phyloP scores from a whole-genome alignment of 2,113 vertebrate species.

The Istiophorus platypterus region DNA sequence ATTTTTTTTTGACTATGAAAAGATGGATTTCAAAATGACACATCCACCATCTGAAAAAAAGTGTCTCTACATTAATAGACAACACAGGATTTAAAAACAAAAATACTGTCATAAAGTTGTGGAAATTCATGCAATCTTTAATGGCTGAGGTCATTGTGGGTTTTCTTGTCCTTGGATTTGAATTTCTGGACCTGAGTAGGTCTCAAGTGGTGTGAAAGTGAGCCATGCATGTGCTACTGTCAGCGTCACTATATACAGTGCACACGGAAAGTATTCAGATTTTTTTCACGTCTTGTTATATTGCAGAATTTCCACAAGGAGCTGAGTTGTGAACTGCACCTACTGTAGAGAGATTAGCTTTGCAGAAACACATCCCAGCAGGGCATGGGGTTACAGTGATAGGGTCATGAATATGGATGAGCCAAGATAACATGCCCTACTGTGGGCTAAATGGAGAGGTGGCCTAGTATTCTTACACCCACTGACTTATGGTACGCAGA shows the following conservation, averaged over 20 bases:
- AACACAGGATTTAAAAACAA: slow-evolving; percentile 36
- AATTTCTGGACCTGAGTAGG: slow-evolving; percentile 67
- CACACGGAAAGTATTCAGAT: no score
- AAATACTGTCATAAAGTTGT: slow-evolving; percentile 34
- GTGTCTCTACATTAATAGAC: slow-evolving; percentile 2
- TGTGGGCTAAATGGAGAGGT: slow-evolving; percentile 57
- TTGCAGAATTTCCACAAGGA: slow-evolving; percentile 2
- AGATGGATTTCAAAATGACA: slow-evolving; percentile 30
- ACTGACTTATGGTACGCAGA: slow-evolving; percentile 50
- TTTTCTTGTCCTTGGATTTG: slow-evolving; percentile 58
- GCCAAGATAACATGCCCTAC: slow-evolving; percentile 46
- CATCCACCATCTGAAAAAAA: slow-evolving; percentile 22
- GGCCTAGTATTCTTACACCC: slow-evolving; percentile 66
- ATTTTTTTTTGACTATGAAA: slow-evolving; percentile 33
- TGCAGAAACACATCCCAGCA: no score
- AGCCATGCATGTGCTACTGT: slow-evolving; percentile 29
- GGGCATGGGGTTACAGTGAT: slow-evolving; percentile 43
- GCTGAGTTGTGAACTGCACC: slow-evolving; percentile 13
- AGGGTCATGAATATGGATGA: slow-evolving; percentile 77
- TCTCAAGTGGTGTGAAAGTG: slow-evolving; percentile 63
- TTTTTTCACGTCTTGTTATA: no score
- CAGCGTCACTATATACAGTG: not conserved
- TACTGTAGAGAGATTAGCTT: slow-evolving; percentile 41
- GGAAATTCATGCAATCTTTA: slow-evolving; percentile 48
- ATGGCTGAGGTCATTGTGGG: slow-evolving; percentile 59